Evolutionary conservation across 1,140 invertebrate species (phyloP).

Genomic region (Choristoneura fumiferana): DNA sequence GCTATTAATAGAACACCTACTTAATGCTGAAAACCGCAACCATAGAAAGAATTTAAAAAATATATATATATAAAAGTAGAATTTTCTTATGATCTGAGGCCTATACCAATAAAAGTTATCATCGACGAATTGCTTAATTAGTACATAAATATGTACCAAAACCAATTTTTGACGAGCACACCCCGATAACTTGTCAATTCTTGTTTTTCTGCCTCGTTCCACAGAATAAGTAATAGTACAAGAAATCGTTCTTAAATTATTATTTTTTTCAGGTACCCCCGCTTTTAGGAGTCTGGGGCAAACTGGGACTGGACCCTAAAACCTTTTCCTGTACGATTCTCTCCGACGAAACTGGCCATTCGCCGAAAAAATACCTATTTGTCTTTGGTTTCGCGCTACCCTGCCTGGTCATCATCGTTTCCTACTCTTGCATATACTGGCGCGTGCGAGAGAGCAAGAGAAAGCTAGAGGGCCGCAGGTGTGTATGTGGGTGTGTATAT

Average conservation of each 20-base stretch:
- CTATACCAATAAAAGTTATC: too few relatives aligned
- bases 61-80: too few relatives aligned
- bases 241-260: background rate
- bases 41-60: too few relatives aligned
- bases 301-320: constrained; percentile 85
- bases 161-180: too few relatives aligned
- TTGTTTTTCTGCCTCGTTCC: too few relatives aligned
- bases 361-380: constrained; percentile 93
- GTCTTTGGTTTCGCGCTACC: constrained; percentile 90
- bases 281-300: constrained; percentile 89
- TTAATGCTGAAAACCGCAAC: too few relatives aligned
- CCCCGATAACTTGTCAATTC: too few relatives aligned
- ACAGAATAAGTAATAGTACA: too few relatives aligned
- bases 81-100: too few relatives aligned
- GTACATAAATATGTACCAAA: too few relatives aligned
- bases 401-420: constrained; percentile 89
- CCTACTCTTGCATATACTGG: constrained; percentile 92
- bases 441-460: constrained; percentile 85
- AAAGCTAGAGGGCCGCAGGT: constrained; percentile 84
- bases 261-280: constrained; percentile 82
- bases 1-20: too few relatives aligned
- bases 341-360: constrained; percentile 82
- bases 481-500: constrained; percentile 71
- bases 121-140: too few relatives aligned
- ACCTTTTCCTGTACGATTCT: constrained; percentile 94